These are phyloP conservation scores for Julus scandinavius DNA, from an alignment of 2,888 invertebrate genomes.

Conservation along the genomic window DNA sequence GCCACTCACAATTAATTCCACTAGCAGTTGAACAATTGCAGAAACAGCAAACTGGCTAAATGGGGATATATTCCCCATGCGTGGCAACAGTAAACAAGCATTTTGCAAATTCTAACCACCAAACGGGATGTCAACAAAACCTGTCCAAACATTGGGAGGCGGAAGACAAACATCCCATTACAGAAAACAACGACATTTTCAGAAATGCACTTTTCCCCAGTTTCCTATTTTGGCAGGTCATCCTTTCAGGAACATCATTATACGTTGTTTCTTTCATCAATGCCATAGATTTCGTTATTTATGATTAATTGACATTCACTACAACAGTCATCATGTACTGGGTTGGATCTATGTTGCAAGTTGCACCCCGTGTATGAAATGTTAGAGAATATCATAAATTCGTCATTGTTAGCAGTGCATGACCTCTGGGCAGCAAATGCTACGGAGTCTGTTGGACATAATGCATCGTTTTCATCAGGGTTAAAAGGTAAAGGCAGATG, in stretches of 20 bases:
- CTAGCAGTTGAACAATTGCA: neutral
- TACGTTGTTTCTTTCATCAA: too few relatives aligned
- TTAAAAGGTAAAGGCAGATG: conserved; percentile 20
- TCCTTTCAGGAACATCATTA: neutral
- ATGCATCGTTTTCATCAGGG: conserved; percentile 14
- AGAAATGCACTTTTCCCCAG: neutral
- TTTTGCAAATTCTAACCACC: conserved; percentile 5
- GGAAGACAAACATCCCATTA: conserved; percentile 17
- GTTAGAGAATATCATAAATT: neutral
- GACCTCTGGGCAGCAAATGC: neutral
- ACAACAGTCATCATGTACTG: too few relatives aligned
- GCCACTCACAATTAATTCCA: conserved; percentile 26
- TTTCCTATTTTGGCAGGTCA: neutral
- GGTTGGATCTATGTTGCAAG: neutral
- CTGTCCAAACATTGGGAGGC: conserved; percentile 2
- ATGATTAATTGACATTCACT: too few relatives aligned
- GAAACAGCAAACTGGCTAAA: neutral
- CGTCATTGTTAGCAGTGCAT: neutral
- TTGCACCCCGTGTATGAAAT: neutral
- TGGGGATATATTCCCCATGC: neutral
- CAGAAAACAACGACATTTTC: neutral
- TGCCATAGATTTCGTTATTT: too few relatives aligned
- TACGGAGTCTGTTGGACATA: neutral
- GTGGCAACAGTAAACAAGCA: neutral
- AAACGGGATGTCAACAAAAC: conserved; percentile 42